phyloP scores from a whole-genome alignment of 2,797 vertebrate genomes.

The Micrastur ruficollis region DNA sequence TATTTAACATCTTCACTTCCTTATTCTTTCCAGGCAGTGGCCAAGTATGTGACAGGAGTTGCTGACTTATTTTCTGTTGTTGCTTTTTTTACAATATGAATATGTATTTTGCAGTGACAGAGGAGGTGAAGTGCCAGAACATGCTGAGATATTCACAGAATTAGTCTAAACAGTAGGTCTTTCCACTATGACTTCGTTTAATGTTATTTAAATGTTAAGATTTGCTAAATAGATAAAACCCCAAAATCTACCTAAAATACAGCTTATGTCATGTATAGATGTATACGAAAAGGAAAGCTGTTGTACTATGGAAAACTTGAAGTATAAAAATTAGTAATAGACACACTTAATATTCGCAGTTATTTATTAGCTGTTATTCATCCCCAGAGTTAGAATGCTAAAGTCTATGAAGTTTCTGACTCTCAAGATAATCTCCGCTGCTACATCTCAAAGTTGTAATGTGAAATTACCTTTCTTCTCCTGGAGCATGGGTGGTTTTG shows the following conservation, averaged over 20 bases:
- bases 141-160: background rate
- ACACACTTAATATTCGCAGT: background rate
- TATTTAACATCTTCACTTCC: constrained; percentile 53
- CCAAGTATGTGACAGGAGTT: background rate
- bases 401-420: background rate
- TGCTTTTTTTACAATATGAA: background rate
- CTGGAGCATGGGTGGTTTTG: background rate
- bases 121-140: background rate
- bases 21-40: background rate
- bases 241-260: background rate
- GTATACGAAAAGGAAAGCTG: background rate
- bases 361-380: background rate
- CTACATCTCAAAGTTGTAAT: background rate
- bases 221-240: background rate
- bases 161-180: background rate
- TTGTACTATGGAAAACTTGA: background rate
- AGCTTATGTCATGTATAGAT: background rate
- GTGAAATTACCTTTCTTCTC: background rate
- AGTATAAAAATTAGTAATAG: background rate
- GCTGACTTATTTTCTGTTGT: background rate
- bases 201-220: background rate
- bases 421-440: background rate
- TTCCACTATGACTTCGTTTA: background rate
- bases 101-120: background rate
- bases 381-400: background rate